phyloP scores from a whole-genome alignment of 1,140 invertebrate species.

The Leptinotarsa undecemlineata region DNA sequence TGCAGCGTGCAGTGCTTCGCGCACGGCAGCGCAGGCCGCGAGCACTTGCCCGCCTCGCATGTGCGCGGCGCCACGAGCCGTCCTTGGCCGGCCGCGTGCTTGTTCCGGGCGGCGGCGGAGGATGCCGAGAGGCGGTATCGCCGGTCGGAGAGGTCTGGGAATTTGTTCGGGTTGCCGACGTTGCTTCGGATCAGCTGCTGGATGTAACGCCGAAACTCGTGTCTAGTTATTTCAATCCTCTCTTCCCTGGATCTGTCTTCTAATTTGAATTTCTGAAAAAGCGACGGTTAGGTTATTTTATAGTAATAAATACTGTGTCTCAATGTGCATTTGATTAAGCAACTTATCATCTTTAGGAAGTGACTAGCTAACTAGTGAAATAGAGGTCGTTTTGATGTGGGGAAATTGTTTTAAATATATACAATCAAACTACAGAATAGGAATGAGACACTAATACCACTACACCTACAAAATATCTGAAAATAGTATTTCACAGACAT shows the following conservation, averaged over 20 bases:
- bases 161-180: slow-evolving; percentile 45
- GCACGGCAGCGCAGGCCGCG: slow-evolving; percentile 73
- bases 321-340: too few relatives aligned
- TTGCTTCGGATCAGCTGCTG: slow-evolving; percentile 51
- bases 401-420: too few relatives aligned
- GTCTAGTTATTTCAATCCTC: slow-evolving; percentile 53
- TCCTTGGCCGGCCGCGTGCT: slow-evolving; percentile 31
- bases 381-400: too few relatives aligned
- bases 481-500: too few relatives aligned
- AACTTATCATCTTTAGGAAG: too few relatives aligned
- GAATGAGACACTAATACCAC: too few relatives aligned
- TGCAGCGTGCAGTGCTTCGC: slow-evolving; percentile 82
- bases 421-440: too few relatives aligned
- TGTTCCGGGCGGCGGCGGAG: slow-evolving; percentile 6
- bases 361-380: too few relatives aligned
- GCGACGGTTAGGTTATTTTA: too few relatives aligned
- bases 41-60: slow-evolving; percentile 58
- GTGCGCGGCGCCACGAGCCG: slow-evolving; percentile 40
- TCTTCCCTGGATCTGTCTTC: slow-evolving; percentile 53
- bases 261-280: slow-evolving; percentile 50
- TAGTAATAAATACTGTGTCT: too few relatives aligned
- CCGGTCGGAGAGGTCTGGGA: slow-evolving; percentile 34
- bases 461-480: too few relatives aligned
- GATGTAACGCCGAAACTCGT: slow-evolving; percentile 50
- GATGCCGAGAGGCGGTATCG: not conserved